Evolutionary conservation across 2,888 invertebrate species (phyloP).

Genomic region (Polia nebulosa): DNA sequence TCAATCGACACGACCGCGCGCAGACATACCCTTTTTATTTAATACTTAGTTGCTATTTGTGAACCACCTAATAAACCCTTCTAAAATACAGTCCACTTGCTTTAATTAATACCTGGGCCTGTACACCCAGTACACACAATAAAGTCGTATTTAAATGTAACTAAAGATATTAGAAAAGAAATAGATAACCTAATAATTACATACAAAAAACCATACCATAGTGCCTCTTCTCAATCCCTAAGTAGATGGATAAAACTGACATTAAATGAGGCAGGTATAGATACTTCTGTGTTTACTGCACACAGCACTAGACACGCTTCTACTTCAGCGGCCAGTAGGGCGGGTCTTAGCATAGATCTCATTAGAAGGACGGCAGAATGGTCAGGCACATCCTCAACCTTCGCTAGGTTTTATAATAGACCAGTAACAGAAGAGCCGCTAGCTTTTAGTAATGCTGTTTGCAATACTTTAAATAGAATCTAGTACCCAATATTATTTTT

Average conservation of each 20-base stretch:
- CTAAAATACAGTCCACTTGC: no score
- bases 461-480: not conserved
- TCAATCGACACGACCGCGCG: no score
- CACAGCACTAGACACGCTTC: slow-evolving; percentile 12
- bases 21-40: no score
- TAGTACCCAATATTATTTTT: slow-evolving; percentile 3
- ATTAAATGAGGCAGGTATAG: not conserved
- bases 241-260: not conserved
- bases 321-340: slow-evolving; percentile 11
- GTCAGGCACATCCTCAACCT: slow-evolving; percentile 4
- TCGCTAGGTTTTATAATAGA: not conserved
- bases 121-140: not conserved
- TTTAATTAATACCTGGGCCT: no score
- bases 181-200: slow-evolving; percentile 2
- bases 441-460: not conserved
- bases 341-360: not conserved
- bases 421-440: slow-evolving; percentile 2
- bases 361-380: slow-evolving; percentile 9
- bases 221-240: no score
- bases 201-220: no score
- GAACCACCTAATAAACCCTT: no score
- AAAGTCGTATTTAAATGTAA: not conserved
- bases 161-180: slow-evolving; percentile 3
- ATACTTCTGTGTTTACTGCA: slow-evolving; percentile 2
- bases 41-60: no score